These are phyloP conservation scores for Oreonectes daqikongensis DNA, from an alignment of 2,797 vertebrate species.

Conservation along the genomic window DNA sequence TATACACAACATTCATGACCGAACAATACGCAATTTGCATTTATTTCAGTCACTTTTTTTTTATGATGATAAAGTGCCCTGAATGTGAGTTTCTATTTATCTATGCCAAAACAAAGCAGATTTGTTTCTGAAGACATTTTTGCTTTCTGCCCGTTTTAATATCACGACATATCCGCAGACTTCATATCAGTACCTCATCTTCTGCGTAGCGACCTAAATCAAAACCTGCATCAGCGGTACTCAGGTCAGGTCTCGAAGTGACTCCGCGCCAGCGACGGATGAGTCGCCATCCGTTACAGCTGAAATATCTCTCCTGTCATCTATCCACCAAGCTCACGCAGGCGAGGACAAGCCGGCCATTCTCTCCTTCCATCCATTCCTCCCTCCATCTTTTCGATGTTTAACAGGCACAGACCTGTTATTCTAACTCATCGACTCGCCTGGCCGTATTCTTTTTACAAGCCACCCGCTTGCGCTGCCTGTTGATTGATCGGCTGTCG, in stretches of 20 bases:
- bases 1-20: background rate
- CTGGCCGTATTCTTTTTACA: slow-evolving; percentile 51
- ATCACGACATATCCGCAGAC: background rate
- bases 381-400: slow-evolving; percentile 35
- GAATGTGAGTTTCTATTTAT: no score
- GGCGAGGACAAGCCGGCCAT: background rate
- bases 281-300: slow-evolving; percentile 15
- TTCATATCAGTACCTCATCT: slow-evolving; percentile 8
- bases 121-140: background rate
- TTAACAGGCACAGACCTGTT: slow-evolving; percentile 56
- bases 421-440: slow-evolving; percentile 64
- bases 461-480: slow-evolving; percentile 57
- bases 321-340: background rate
- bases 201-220: background rate
- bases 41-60: background rate
- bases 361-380: background rate
- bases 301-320: slow-evolving; percentile 19
- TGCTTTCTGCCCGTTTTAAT: background rate
- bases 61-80: no score
- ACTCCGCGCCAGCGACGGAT: background rate
- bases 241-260: background rate
- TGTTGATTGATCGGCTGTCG: slow-evolving; percentile 72
- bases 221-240: background rate
- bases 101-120: background rate
- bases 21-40: background rate